These are phyloP conservation scores for Drosophila guanche DNA, from an alignment of 1,140 invertebrate species.

Conservation along the genomic window DNA sequence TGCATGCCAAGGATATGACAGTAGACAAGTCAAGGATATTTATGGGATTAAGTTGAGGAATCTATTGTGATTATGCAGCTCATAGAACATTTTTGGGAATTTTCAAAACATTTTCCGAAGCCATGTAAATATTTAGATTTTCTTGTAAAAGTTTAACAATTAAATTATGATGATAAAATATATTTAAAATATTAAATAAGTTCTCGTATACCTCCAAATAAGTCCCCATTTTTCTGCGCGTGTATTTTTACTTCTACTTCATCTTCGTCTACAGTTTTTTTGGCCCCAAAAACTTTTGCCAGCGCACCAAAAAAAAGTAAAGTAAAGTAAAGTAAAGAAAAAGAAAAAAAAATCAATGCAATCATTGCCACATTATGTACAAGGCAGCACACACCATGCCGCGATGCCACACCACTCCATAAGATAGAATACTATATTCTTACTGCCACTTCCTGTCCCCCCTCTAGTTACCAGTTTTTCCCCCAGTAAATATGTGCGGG, in stretches of 20 bases:
- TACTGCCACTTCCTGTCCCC: neutral
- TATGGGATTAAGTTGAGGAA: too few species aligned
- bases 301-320: slow-evolving; percentile 2
- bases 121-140: too few species aligned
- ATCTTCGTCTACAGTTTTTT: neutral
- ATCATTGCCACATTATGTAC: slow-evolving; percentile 80
- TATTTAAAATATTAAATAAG: too few species aligned
- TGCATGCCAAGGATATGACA: too few species aligned
- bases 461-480: neutral
- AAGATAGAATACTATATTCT: too few species aligned
- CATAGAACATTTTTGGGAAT: too few species aligned
- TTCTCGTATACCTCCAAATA: too few species aligned
- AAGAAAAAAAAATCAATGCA: slow-evolving; percentile 80
- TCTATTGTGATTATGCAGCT: too few species aligned
- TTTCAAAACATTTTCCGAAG: too few species aligned
- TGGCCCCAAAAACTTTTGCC: slow-evolving; percentile 58
- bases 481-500: slow-evolving; percentile 27
- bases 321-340: slow-evolving; percentile 22
- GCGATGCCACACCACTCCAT: too few species aligned
- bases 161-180: too few species aligned
- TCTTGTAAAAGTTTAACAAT: too few species aligned
- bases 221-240: neutral
- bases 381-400: slow-evolving; percentile 8
- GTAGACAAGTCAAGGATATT: neutral
- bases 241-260: slow-evolving; percentile 6